phyloP scores from a whole-genome alignment of 1,140 invertebrate genomes.

The Nomia melanderi region DNA sequence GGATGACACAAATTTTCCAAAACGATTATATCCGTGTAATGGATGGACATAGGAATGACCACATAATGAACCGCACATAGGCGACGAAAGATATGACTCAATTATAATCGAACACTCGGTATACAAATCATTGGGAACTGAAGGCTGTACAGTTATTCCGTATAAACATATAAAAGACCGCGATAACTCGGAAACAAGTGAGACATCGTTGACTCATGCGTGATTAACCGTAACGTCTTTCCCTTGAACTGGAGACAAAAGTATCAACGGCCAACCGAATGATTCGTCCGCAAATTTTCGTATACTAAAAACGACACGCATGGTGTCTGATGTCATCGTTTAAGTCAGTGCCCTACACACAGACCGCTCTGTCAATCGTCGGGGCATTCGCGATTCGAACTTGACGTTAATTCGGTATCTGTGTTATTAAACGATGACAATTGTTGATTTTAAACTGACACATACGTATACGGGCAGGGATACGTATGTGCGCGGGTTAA shows the following conservation, averaged over 20 bases:
- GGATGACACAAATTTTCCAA: no score
- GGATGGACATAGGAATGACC: neutral
- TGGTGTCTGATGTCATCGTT: constrained; percentile 33
- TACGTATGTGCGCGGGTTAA: neutral
- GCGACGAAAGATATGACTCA: neutral
- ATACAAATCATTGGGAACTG: neutral
- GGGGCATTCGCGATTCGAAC: neutral
- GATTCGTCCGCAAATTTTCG: neutral
- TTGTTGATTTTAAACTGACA: constrained; percentile 28
- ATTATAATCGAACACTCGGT: neutral
- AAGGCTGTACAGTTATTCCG: neutral
- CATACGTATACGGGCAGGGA: neutral
- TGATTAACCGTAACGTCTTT: neutral
- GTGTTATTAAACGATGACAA: constrained; percentile 16
- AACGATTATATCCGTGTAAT: neutral
- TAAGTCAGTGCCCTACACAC: neutral
- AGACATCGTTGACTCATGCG: constrained; percentile 17
- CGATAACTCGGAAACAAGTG: neutral
- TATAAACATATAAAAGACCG: neutral
- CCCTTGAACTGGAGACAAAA: no score
- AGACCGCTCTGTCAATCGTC: neutral
- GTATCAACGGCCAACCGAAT: no score
- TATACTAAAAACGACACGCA: neutral
- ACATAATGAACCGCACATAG: neutral
- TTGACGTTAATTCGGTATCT: neutral